A percentile compares a stretch with the other conserved stretches of the same genome.
These are phyloP conservation scores for Leptatherina wallacei DNA, from an alignment of 2,797 vertebrate genomes.

Conservation along the genomic window DNA sequence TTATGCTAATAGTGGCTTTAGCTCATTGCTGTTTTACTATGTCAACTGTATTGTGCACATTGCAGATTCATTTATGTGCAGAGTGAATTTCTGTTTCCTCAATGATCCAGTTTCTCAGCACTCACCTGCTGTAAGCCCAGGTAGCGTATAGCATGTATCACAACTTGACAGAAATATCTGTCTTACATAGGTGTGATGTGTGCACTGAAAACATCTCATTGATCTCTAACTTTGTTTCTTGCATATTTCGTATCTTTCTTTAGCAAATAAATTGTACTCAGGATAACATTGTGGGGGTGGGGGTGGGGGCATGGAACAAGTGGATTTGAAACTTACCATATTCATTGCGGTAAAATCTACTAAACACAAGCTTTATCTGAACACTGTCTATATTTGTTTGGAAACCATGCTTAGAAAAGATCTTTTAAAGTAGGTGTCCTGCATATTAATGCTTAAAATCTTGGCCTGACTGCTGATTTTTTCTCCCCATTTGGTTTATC, in stretches of 20 bases:
- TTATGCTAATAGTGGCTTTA: too few species aligned
- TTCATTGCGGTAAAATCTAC: background rate
- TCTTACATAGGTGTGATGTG: background rate
- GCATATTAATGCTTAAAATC: background rate
- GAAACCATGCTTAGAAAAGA: background rate
- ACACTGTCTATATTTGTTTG: background rate
- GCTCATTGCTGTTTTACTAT: conserved; percentile 1
- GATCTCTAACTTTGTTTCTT: background rate
- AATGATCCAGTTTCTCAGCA: background rate
- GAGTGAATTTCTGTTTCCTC: background rate
- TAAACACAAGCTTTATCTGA: background rate
- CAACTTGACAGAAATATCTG: background rate
- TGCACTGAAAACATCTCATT: background rate
- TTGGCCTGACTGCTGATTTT: background rate
- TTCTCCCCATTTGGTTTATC: background rate
- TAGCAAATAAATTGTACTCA: too few species aligned
- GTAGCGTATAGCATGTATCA: background rate
- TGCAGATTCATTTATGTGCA: too few species aligned
- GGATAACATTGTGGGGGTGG: background rate
- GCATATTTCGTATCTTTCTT: too few species aligned
- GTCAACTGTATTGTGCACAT: background rate
- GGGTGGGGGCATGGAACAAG: too few species aligned
- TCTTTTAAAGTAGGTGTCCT: background rate
- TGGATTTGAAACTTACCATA: background rate
- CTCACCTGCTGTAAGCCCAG: background rate